phyloP scores from a whole-genome alignment of 2,797 vertebrate genomes.

The Hypotaenidia philippensis region DNA sequence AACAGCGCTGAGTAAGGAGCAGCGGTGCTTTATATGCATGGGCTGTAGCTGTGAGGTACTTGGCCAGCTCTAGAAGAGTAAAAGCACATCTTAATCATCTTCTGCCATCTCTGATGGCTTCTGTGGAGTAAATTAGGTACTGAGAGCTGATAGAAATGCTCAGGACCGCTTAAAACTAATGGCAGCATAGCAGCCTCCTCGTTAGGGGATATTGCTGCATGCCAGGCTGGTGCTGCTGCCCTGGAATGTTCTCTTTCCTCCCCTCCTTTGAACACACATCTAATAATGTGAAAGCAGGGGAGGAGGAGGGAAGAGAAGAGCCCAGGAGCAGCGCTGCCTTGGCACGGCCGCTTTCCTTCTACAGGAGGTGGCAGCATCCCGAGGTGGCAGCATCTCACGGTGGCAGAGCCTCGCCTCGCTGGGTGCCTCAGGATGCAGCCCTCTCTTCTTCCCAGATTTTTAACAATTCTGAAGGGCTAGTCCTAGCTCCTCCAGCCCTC shows the following conservation, averaged over 20 bases:
- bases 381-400: too few species aligned
- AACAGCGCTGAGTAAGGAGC: not conserved
- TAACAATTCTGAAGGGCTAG: not conserved
- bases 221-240: not conserved
- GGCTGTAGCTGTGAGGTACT: not conserved
- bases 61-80: not conserved
- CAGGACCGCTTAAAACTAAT: not conserved
- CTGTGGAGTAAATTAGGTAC: not conserved
- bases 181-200: not conserved
- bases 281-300: not conserved
- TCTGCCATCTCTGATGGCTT: not conserved
- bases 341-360: rapidly evolving
- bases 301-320: not conserved
- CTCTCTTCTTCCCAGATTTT: not conserved
- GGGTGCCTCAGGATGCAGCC: not conserved
- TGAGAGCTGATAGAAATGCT: not conserved
- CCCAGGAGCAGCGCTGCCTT: rapidly evolving
- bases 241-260: not conserved
- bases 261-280: not conserved
- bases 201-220: not conserved
- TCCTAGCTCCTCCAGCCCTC: not conserved
- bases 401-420: rapidly evolving
- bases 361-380: rapidly evolving
- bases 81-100: not conserved
- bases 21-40: not conserved